These are phyloP conservation scores for Mythimna pallens DNA, from an alignment of 2,888 invertebrate genomes.

Conservation along the genomic window DNA sequence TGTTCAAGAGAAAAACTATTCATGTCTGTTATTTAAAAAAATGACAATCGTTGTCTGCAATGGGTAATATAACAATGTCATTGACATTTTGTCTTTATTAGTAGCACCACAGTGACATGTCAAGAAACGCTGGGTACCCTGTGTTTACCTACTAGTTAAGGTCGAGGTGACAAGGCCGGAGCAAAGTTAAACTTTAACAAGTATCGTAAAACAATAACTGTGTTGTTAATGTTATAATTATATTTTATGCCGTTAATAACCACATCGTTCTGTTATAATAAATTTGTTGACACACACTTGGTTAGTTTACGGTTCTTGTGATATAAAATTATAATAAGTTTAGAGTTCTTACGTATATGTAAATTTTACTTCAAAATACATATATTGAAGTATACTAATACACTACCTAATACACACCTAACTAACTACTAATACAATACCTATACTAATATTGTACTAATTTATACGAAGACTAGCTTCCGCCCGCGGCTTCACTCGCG, in stretches of 20 bases:
- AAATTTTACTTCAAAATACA: too few relatives aligned
- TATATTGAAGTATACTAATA: too few relatives aligned
- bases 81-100: conserved; percentile 4
- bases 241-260: conserved; percentile 32
- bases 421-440: too few relatives aligned
- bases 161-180: conserved; percentile 29
- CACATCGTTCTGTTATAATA: conserved; percentile 22
- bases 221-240: conserved; percentile 36
- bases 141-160: background rate
- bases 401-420: too few relatives aligned
- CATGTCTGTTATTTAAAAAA: too few relatives aligned
- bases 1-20: too few relatives aligned
- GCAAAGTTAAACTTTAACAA: conserved; percentile 57
- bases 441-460: too few relatives aligned
- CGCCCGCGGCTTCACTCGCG: too few relatives aligned
- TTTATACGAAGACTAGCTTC: too few relatives aligned
- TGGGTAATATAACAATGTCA: conserved; percentile 14
- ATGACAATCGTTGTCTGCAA: background rate
- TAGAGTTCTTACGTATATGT: too few relatives aligned
- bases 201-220: conserved; percentile 34
- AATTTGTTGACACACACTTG: conserved; percentile 12
- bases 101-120: background rate
- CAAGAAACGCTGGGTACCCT: background rate
- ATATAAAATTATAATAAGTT: too few relatives aligned
- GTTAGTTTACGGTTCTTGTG: too few relatives aligned